Conservation (phyloP, 2,797 vertebrate genomes). For the Mus minutoides region DNA sequence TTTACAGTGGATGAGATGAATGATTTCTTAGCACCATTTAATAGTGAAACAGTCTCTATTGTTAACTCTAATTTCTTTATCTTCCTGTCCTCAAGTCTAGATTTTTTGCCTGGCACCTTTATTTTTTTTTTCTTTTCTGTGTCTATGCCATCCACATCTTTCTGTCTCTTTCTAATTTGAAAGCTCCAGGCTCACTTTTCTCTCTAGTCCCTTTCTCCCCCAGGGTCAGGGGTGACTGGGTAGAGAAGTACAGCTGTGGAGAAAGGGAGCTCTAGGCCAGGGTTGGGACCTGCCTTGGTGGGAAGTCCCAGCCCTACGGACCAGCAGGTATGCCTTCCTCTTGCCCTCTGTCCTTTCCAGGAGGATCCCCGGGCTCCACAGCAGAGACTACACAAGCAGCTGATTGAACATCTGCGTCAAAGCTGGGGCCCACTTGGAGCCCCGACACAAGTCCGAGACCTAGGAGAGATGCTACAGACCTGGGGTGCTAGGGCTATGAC, state of each 20-base stretch:
- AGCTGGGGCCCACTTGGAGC: slow-evolving; percentile 79
- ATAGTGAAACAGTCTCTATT: not conserved
- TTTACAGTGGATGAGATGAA: slow-evolving; percentile 9
- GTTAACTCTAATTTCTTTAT: not conserved
- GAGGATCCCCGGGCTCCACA: slow-evolving; percentile 90
- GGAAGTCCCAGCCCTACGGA: not conserved
- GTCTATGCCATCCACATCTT: not conserved
- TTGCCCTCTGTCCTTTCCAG: slow-evolving; percentile 79
- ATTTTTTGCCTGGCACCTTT: not conserved
- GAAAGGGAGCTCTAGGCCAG: slow-evolving; percentile 8
- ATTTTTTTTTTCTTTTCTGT: slow-evolving; percentile 46
- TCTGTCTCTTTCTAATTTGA: not conserved
- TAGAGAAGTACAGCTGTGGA: not conserved
- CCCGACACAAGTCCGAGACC: slow-evolving; percentile 80
- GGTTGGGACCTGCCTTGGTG: not conserved
- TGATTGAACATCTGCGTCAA: slow-evolving; percentile 91
- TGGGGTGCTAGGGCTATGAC: slow-evolving; percentile 84
- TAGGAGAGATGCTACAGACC: slow-evolving; percentile 90
- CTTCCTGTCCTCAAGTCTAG: not conserved
- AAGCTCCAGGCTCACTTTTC: not conserved
- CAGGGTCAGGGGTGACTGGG: not conserved
- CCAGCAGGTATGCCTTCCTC: not conserved
- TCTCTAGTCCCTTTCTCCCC: not conserved
- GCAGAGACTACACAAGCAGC: slow-evolving; percentile 89
- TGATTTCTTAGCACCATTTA: not conserved